A percentile compares a stretch with the other conserved stretches of the same genome.
Conservation (phyloP, 1,140 invertebrate species). For the Diorhabda carinulata region DNA sequence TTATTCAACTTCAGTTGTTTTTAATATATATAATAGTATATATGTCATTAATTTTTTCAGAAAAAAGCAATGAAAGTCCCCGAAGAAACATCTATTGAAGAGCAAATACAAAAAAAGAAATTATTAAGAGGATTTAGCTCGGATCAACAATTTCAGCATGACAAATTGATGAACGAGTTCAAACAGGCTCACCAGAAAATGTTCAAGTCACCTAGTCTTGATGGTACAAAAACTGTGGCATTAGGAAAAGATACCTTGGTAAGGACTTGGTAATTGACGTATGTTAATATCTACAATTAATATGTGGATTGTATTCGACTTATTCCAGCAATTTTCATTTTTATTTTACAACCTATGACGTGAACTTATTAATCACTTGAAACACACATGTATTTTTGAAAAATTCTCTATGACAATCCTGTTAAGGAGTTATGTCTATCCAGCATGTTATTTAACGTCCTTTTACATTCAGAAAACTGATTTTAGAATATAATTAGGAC, state of each 20-base stretch:
- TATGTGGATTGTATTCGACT: too few relatives aligned
- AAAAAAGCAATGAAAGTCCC: conserved; percentile 40
- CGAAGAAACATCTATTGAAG: conserved; percentile 43
- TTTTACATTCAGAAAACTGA: too few relatives aligned
- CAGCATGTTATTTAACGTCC: too few relatives aligned
- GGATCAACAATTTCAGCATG: conserved; percentile 63
- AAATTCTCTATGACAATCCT: too few relatives aligned
- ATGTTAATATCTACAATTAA: too few relatives aligned
- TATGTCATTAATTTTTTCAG: conserved; percentile 37
- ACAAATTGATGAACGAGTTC: conserved; percentile 82
- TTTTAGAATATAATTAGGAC: too few relatives aligned
- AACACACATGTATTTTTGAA: too few relatives aligned
- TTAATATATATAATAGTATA: neutral
- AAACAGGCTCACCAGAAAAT: conserved; percentile 79
- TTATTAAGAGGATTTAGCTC: conserved; percentile 48
- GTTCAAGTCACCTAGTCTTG: conserved; percentile 53
- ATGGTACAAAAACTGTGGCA: conserved; percentile 4
- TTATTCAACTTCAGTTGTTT: neutral
- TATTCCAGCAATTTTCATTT: too few relatives aligned
- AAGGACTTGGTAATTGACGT: neutral
- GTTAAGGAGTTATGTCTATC: too few relatives aligned
- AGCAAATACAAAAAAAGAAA: conserved; percentile 49
- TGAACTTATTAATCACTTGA: too few relatives aligned
- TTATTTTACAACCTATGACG: too few relatives aligned
- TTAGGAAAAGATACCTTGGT: conserved; percentile 23